Conservation (phyloP, 2,888 invertebrate species). For the Mycalesis mineus region DNA sequence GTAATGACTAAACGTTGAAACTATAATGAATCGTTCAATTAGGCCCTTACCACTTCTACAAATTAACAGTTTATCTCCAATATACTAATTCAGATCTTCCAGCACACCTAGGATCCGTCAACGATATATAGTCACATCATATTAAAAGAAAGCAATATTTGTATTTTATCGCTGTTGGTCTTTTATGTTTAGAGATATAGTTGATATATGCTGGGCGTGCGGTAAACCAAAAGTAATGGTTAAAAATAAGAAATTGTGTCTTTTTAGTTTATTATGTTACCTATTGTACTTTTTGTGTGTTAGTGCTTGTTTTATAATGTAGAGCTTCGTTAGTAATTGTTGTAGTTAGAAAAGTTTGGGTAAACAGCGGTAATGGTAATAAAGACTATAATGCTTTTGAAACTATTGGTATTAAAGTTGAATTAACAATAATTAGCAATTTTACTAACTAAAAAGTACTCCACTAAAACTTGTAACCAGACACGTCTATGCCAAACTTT, state of each 20-base stretch:
- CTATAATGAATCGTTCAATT: neutral
- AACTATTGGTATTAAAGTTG: conserved; percentile 20
- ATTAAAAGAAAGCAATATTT: no score
- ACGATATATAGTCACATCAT: no score
- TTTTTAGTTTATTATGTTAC: no score
- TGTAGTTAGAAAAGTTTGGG: neutral
- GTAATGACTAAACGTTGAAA: no score
- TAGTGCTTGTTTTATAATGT: conserved; percentile 23
- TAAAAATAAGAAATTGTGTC: no score
- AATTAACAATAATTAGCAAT: neutral
- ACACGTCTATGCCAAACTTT: neutral
- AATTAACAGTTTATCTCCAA: neutral
- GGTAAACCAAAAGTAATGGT: no score
- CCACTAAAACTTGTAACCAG: neutral
- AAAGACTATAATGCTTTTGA: conserved; percentile 1
- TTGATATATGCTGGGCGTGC: no score
- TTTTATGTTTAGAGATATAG: no score
- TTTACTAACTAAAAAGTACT: neutral
- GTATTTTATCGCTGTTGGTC: no score
- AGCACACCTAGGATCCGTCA: no score
- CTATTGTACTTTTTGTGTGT: neutral
- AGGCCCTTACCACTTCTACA: neutral
- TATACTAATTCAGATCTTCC: no score
- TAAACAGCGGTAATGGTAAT: neutral
- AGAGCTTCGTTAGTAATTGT: conserved; percentile 23